Evolutionary conservation across 64 coral and sea anemone genomes (phyloP), one percentile per base, ranked within the genome.

Genomic region (Pocillopora verrucosa): DNA sequence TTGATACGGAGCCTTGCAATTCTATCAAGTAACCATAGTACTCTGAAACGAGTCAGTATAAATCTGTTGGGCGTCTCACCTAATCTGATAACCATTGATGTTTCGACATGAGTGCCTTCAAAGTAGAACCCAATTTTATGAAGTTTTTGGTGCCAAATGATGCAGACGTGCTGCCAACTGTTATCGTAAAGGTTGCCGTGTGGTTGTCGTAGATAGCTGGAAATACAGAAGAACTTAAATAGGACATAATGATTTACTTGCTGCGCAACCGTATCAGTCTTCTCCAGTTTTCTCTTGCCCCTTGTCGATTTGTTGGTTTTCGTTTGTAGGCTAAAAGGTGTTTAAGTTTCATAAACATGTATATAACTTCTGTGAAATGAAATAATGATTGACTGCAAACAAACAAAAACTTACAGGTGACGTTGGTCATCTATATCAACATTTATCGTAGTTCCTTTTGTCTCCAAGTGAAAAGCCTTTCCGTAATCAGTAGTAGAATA

Each of bases 141-240:
- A 12, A 19, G 10, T 35, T 4, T 68, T 13, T 74, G 65, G 56
- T 88, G 25, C 30, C 34, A 76, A 14, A 59, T 35, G 26, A 88
- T 34, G 57, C 86, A 88, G 15, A 73, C 65, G 17, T 88, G 86
- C 17, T 88, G 86, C 86, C 86, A 88, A 60, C 59, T 69, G 17
- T 61, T 34, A 34, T 88, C 86, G 34, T 35, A 34, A 59, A 80
- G 78, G 16, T 80, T 15, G 22, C 60, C 0, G 2, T 3, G 10
- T n/a, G 75, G 41, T 51, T 4, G 7, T 7, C 41, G 3, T 51
- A 51, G 41, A 36, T 22, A 56, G 5, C 75, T 77, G 75, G 20
- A 77, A 77, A 14, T 4, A n/a, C 11, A 56, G 30, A 30, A 30
- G 30, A 30, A 30, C 30, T 30, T 30, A 30, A 30, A 30, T 30